Conservation (phyloP, 2,888 invertebrate species). For the Lymantria dispar region DNA sequence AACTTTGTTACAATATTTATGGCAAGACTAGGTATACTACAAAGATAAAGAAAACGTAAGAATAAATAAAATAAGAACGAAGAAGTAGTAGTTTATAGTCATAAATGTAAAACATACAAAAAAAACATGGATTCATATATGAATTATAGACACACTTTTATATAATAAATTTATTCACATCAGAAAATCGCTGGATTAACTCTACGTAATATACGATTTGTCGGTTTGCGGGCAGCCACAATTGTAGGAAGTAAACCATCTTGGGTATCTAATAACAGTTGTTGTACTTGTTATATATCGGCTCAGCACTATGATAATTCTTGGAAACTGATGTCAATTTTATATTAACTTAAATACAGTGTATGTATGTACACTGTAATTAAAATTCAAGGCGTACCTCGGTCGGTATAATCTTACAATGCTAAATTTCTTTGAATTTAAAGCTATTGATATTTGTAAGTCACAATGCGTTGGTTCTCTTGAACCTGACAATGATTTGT, state of each 20-base stretch:
- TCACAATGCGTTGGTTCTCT: slow-evolving; percentile 49
- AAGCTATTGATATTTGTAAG: slow-evolving; percentile 21
- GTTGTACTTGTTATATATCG: slow-evolving; percentile 32
- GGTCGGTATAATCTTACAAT: neutral
- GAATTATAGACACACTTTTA: slow-evolving; percentile 7
- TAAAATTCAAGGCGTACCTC: neutral
- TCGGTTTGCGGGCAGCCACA: slow-evolving; percentile 46
- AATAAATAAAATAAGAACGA: too few relatives aligned
- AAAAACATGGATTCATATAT: too few relatives aligned
- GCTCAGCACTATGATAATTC: slow-evolving; percentile 7
- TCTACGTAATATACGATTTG: slow-evolving; percentile 25
- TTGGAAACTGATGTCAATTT: too few relatives aligned
- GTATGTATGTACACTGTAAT: neutral
- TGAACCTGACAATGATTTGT: slow-evolving; percentile 70
- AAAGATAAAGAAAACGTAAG: too few relatives aligned
- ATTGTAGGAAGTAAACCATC: slow-evolving; percentile 48
- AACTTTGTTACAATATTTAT: too few relatives aligned
- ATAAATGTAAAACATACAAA: too few relatives aligned
- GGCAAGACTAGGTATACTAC: too few relatives aligned
- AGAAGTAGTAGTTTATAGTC: too few relatives aligned
- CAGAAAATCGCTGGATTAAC: slow-evolving; percentile 23
- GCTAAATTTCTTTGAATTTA: neutral
- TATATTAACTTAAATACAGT: too few relatives aligned
- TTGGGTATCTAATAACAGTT: slow-evolving; percentile 28
- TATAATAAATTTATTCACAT: slow-evolving; percentile 13